Conservation (phyloP, 2,797 vertebrate genomes). For the Coregonus sp. region DNA sequence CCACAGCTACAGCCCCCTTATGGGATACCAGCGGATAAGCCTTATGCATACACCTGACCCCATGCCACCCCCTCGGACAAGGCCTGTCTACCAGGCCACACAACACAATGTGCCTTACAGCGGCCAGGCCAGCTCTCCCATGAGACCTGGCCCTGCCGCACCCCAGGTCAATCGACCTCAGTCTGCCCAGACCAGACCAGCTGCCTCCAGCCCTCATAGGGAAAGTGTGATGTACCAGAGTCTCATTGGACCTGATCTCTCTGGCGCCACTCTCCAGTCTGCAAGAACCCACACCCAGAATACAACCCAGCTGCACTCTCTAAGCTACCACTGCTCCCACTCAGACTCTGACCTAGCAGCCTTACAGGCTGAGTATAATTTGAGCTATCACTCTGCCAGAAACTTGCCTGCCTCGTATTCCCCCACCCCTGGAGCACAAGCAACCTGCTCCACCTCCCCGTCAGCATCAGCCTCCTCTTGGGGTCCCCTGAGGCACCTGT, state of each 20-base stretch:
- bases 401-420: constrained; percentile 59
- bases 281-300: constrained; percentile 52
- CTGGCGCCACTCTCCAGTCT: constrained; percentile 54
- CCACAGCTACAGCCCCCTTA: constrained; percentile 70
- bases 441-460: constrained; percentile 60
- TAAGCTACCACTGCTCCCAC: constrained; percentile 73
- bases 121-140: constrained; percentile 79
- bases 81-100: constrained; percentile 79
- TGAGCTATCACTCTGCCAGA: constrained; percentile 70
- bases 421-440: background rate
- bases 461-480: constrained; percentile 65
- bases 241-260: background rate
- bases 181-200: constrained; percentile 68
- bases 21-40: constrained; percentile 68
- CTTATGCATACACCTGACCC: constrained; percentile 74
- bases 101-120: constrained; percentile 76
- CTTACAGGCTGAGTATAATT: constrained; percentile 70
- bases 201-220: constrained; percentile 34
- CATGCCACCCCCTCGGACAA: constrained; percentile 68
- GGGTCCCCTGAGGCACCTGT: constrained; percentile 61
- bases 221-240: constrained; percentile 25
- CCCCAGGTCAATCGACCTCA: constrained; percentile 73
- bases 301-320: constrained; percentile 62
- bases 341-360: constrained; percentile 58
- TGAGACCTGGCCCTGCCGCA: constrained; percentile 72